phyloP scores from a whole-genome alignment of 1,140 invertebrate genomes.

The Zaprionus gabonicus region DNA sequence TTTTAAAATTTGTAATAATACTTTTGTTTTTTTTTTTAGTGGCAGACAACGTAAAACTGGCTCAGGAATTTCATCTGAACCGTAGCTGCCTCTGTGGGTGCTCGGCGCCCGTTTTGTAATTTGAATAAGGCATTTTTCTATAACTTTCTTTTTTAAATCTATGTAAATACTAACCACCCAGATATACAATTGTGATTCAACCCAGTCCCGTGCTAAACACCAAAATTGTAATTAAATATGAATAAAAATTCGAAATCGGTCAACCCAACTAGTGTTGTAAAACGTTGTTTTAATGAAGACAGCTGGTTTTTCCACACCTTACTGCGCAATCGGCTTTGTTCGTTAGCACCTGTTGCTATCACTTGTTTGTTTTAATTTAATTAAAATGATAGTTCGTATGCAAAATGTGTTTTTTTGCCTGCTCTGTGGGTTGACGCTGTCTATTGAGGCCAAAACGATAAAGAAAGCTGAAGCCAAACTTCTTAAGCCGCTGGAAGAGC shows the following conservation, averaged over 20 bases:
- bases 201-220: slow-evolving; percentile 3
- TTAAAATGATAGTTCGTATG: slow-evolving; percentile 41
- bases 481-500: slow-evolving; percentile 18
- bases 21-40: slow-evolving; percentile 31
- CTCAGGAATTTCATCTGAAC: neutral
- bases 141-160: slow-evolving; percentile 21
- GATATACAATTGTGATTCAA: slow-evolving; percentile 36
- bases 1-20: neutral
- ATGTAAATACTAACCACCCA: slow-evolving; percentile 34
- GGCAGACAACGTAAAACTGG: slow-evolving; percentile 55
- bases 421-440: neutral
- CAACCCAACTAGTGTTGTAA: slow-evolving; percentile 46
- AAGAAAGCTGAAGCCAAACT: slow-evolving; percentile 61
- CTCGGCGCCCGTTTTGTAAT: neutral
- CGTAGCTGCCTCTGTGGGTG: slow-evolving; percentile 25
- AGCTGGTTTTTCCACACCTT: slow-evolving; percentile 50
- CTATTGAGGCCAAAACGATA: slow-evolving; percentile 55
- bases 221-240: slow-evolving; percentile 33
- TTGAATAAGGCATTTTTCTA: slow-evolving; percentile 34
- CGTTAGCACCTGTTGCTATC: slow-evolving; percentile 43
- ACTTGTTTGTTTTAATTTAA: slow-evolving; percentile 48
- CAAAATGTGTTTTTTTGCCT: slow-evolving; percentile 29
- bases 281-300: slow-evolving; percentile 27
- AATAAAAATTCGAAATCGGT: slow-evolving; percentile 20
- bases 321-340: slow-evolving; percentile 59